Conservation (phyloP, 2,113 vertebrate species). For the Charadrius vociferus region DNA sequence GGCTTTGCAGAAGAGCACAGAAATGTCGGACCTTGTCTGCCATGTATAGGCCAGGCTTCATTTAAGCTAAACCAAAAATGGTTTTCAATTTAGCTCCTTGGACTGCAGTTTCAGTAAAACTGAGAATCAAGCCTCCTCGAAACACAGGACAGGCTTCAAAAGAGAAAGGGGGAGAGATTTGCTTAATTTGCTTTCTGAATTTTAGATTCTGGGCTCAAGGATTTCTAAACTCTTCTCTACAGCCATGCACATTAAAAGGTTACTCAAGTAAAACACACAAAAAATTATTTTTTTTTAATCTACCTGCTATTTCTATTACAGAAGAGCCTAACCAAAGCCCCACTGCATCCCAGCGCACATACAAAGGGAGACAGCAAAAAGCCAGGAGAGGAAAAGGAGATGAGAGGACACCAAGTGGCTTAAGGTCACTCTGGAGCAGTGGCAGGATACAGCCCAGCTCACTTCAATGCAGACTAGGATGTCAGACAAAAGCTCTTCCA, state of each 20-base stretch:
- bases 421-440: background rate
- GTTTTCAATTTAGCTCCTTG: background rate
- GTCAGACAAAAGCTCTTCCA: background rate
- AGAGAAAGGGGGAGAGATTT: background rate
- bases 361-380: background rate
- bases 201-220: background rate
- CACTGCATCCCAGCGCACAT: background rate
- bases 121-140: background rate
- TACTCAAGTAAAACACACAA: background rate
- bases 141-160: background rate
- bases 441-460: background rate
- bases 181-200: background rate
- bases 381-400: background rate
- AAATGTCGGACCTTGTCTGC: background rate
- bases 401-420: background rate
- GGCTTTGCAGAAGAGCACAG: background rate
- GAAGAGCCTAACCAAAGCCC: background rate
- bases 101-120: background rate
- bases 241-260: accelerated
- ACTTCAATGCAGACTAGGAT: background rate
- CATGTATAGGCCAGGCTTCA: background rate
- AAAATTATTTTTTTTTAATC: background rate
- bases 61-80: background rate
- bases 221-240: background rate
- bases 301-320: background rate